Base-by-base conservation (phyloP, 2,113 vertebrate genomes). In the Bostrychus sinensis region DNA sequence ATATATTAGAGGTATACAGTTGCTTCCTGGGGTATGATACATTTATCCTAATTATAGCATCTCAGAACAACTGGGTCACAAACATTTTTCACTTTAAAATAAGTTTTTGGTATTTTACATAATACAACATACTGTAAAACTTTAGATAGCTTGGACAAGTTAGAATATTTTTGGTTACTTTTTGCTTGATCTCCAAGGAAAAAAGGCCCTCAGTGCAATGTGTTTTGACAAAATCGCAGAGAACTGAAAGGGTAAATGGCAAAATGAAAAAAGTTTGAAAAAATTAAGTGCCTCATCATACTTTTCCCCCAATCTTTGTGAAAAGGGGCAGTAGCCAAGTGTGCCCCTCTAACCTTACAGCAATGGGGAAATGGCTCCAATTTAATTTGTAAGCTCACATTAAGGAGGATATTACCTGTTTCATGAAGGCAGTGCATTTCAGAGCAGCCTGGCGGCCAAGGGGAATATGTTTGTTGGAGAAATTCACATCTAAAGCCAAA, bases 401-500 rank as follows among this genome's bases (percentile, higher is more conserved):
- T 46, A 56, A 64, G 16, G 30, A 60, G 56, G 9, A 60, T 55
- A 65, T 69, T 38, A 66, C 16, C 45, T 62, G 64, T 72, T 43
- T 61, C 26, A 64, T 16, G 3, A 68, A 75, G 56, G 61, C 17
- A 12, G 39, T 37, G 39, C 16, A 56, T 62, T 57, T 62, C 38
- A 9, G 39, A 39, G 45, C 13, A 55, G 19, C 32, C 42, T 14
- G 14, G 39, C 41, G 53, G 46, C 22, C 0, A 20, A 41, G 41
- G 67, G 28, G 34, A 25, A 60, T 63, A 23, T 66, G 59, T 77
- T 68, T 73, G 34, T 46, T 36, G 42, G 50, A 61, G 60, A 68
- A 77, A 77, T 69, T 58, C 5, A 1, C 26, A 36, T 34, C 9
- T 22, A 23, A 46, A 62, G 53, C 57, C 25, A 34, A 45, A 63